Evolutionary conservation across 2,113 vertebrate species (phyloP).

Genomic region (Ancistrus triradiatus): DNA sequence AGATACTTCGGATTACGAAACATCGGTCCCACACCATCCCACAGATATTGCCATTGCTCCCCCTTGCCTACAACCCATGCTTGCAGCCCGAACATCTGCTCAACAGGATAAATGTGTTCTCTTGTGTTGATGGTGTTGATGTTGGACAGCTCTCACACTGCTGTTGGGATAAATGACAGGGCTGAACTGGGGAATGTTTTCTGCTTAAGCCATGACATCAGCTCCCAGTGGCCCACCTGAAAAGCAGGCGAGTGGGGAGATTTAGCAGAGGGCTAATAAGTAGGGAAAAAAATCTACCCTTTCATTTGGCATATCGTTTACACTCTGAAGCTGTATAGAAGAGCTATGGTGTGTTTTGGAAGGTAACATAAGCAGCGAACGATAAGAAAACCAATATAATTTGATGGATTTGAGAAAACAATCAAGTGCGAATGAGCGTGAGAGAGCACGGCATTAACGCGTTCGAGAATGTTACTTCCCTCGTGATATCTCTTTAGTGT

Average conservation of each 20-base stretch:
- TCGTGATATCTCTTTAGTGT: slow-evolving; percentile 15
- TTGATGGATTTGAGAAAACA: slow-evolving; percentile 14
- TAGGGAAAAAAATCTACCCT: neutral
- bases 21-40: too few species aligned
- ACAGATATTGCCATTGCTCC: slow-evolving; percentile 1
- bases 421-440: neutral
- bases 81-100: slow-evolving; percentile 36
- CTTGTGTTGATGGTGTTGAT: slow-evolving; percentile 33
- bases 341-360: neutral
- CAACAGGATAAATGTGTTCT: slow-evolving; percentile 20
- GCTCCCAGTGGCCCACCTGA: neutral
- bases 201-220: slow-evolving; percentile 14
- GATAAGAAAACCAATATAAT: neutral
- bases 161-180: slow-evolving; percentile 16
- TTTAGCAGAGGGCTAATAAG: neutral
- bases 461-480: slow-evolving; percentile 1
- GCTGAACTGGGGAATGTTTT: slow-evolving; percentile 10
- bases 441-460: neutral
- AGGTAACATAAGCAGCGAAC: slow-evolving; percentile 8
- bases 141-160: slow-evolving; percentile 19
- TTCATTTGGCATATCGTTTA: too few species aligned
- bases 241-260: neutral
- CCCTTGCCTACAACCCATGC: neutral
- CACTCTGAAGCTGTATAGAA: neutral
- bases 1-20: too few species aligned